Conservation (phyloP, 2,113 vertebrate species). For the Colinus virginianus region DNA sequence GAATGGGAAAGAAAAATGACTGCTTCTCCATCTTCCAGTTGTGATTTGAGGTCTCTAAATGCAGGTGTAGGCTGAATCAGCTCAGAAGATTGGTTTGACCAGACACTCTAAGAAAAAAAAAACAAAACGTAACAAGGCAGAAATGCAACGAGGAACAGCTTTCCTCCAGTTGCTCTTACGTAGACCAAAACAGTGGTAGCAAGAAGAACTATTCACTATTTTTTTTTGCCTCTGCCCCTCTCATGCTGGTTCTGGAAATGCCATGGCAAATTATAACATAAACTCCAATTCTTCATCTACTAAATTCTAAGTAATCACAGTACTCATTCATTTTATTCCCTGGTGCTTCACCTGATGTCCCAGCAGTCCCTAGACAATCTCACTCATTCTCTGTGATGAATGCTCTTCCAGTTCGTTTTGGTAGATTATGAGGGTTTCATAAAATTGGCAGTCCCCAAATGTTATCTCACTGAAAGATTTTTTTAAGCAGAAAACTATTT, state of each 20-base stretch:
- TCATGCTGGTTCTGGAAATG: neutral
- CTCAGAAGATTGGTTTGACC: neutral
- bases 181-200: neutral
- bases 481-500: neutral
- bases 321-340: neutral
- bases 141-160: neutral
- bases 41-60: conserved; percentile 10
- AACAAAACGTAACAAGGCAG: neutral
- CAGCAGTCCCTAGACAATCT: neutral
- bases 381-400: neutral
- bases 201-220: neutral
- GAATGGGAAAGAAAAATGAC: conserved; percentile 32
- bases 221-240: neutral
- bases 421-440: neutral
- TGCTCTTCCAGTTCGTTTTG: neutral
- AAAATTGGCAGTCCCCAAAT: neutral
- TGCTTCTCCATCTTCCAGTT: neutral
- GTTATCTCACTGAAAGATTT: neutral
- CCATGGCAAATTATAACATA: neutral
- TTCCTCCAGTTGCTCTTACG: neutral
- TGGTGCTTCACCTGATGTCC: neutral
- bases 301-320: neutral
- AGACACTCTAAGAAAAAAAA: neutral
- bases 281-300: neutral
- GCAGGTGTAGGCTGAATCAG: neutral